phyloP scores from a whole-genome alignment of 2,113 vertebrate species.

The Dromaius novaehollandiae region DNA sequence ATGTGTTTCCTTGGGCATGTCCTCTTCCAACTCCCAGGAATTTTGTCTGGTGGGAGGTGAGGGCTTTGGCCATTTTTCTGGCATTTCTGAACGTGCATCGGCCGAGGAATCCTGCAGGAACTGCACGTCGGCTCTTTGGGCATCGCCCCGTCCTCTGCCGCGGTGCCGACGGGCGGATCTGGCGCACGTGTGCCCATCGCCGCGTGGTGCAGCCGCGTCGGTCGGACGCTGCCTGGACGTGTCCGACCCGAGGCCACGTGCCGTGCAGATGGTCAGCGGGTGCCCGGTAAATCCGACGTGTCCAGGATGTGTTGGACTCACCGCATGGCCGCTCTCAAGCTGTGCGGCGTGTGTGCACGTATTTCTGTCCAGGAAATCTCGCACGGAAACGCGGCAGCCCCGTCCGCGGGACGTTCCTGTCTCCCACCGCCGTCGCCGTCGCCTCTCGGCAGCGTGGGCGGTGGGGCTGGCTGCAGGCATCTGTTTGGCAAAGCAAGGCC shows the following conservation, averaged over 20 bases:
- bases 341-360: neutral
- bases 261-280: neutral
- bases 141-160: fast-evolving
- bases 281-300: neutral
- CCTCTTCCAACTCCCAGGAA: neutral
- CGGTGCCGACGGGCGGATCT: fast-evolving
- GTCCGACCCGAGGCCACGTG: neutral
- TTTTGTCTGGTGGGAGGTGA: fast-evolving
- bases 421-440: neutral
- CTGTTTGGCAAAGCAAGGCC: neutral
- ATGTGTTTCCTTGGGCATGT: neutral
- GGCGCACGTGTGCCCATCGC: fast-evolving
- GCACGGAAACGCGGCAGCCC: fast-evolving
- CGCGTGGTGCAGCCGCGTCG: neutral
- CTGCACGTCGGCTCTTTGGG: fast-evolving
- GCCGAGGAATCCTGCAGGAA: fast-evolving
- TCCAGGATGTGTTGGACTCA: neutral
- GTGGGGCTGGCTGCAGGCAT: neutral
- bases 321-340: neutral
- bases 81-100: neutral
- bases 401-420: neutral
- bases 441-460: neutral
- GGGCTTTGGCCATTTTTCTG: neutral
- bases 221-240: neutral
- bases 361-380: neutral